phyloP scores from a whole-genome alignment of 2,888 invertebrate genomes.

The Campoletis raptor region DNA sequence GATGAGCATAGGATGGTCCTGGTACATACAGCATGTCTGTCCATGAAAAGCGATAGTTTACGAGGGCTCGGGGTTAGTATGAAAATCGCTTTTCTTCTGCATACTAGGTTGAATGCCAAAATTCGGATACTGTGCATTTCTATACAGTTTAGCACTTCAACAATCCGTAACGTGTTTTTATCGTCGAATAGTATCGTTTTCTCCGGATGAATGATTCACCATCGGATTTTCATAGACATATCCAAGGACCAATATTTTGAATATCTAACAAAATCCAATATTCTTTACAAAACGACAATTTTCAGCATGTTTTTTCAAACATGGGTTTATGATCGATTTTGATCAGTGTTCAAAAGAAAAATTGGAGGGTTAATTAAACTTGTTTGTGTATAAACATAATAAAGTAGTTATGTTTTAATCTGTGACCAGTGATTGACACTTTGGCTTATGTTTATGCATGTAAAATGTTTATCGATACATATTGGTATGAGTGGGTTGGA shows the following conservation, averaged over 20 bases:
- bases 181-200: conserved; percentile 10
- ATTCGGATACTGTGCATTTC: conserved; percentile 20
- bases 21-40: conserved; percentile 2
- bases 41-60: conserved; percentile 33
- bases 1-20: background rate
- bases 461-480: background rate
- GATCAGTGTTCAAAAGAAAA: background rate
- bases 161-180: conserved; percentile 38
- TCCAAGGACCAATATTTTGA: background rate
- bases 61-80: conserved; percentile 21
- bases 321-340: background rate
- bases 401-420: background rate
- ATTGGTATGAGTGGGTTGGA: background rate
- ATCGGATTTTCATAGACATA: background rate
- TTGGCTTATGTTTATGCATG: background rate
- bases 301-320: background rate
- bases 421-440: background rate
- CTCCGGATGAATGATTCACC: background rate
- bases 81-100: conserved; percentile 19
- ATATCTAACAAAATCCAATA: background rate
- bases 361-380: background rate
- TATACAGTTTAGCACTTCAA: conserved; percentile 10
- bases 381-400: background rate
- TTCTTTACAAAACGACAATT: background rate
- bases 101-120: conserved; percentile 9